A percentile compares a stretch with the other conserved stretches of the same genome.
Conservation (phyloP, 2,113 vertebrate species). For the Hemiprocne comata region DNA sequence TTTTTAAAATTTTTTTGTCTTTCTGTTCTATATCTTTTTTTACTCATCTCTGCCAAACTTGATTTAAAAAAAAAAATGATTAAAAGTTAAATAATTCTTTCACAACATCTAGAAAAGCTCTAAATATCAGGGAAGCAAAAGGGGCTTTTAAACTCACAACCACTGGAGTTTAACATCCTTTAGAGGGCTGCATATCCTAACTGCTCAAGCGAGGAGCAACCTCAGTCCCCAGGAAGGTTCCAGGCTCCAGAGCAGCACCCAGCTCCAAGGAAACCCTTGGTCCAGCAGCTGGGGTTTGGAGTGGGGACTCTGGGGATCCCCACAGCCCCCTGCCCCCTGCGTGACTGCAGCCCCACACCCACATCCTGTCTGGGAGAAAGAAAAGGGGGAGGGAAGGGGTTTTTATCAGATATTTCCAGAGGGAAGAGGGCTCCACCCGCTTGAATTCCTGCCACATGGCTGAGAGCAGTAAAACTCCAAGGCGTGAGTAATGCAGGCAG, state of each 20-base stretch:
- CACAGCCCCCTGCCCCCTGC: neutral
- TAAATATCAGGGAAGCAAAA: neutral
- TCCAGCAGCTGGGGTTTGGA: neutral
- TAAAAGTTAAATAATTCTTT: neutral
- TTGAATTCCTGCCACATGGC: conserved; percentile 77
- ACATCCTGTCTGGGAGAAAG: conserved; percentile 75
- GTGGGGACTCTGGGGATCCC: neutral
- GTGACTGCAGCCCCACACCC: conserved; percentile 62
- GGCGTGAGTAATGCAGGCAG: conserved; percentile 62
- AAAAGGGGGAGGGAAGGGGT: conserved; percentile 51
- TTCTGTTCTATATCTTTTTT: neutral
- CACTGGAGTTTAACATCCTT: neutral
- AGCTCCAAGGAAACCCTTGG: neutral
- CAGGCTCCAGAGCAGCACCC: neutral
- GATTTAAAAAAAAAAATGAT: too few relatives aligned
- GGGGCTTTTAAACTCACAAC: neutral
- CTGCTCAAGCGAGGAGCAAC: neutral
- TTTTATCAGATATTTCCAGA: conserved; percentile 82
- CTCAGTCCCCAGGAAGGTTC: neutral
- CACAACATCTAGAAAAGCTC: neutral
- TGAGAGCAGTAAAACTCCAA: conserved; percentile 1
- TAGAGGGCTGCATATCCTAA: fast-evolving
- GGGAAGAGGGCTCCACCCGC: conserved; percentile 78
- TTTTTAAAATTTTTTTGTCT: neutral
- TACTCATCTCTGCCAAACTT: neutral